phyloP scores from a whole-genome alignment of 2,113 vertebrate genomes.

The Numenius arquata region DNA sequence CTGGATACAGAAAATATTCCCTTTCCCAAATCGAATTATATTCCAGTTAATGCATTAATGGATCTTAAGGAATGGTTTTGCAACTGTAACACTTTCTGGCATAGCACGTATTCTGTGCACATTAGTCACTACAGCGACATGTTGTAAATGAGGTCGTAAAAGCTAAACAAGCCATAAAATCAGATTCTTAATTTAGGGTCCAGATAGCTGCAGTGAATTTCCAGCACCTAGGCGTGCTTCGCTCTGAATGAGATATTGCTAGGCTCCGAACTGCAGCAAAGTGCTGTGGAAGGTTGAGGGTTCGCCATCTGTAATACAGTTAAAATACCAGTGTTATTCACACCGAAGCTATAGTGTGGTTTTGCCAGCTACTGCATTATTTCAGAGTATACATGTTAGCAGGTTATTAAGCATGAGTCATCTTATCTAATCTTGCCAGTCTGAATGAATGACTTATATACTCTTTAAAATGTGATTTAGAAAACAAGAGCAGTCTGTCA shows the following conservation, averaged over 20 bases:
- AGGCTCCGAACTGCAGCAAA: background rate
- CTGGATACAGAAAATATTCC: background rate
- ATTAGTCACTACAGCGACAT: background rate
- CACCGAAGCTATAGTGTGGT: background rate
- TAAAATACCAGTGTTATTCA: background rate
- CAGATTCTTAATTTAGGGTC: background rate
- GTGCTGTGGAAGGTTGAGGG: background rate
- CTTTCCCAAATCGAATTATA: background rate
- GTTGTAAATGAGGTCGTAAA: background rate
- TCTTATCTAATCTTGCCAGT: background rate
- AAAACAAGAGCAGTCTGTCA: background rate
- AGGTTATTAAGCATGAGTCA: slow-evolving; percentile 42
- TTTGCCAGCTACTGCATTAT: slow-evolving; percentile 27
- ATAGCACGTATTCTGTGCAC: background rate
- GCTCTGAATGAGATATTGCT: background rate
- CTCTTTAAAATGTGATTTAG: slow-evolving; percentile 25
- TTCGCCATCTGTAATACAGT: background rate
- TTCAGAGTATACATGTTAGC: background rate
- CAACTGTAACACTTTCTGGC: background rate
- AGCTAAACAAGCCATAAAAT: background rate
- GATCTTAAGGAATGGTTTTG: background rate
- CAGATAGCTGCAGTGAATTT: background rate
- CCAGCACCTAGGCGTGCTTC: background rate
- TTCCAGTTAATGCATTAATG: background rate
- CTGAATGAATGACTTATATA: slow-evolving; percentile 5